Percentiles rank a stretch among this genome's conserved stretches.
Evolutionary conservation across 2,797 vertebrate species (phyloP).

Genomic region (Oryzias sinensis): DNA sequence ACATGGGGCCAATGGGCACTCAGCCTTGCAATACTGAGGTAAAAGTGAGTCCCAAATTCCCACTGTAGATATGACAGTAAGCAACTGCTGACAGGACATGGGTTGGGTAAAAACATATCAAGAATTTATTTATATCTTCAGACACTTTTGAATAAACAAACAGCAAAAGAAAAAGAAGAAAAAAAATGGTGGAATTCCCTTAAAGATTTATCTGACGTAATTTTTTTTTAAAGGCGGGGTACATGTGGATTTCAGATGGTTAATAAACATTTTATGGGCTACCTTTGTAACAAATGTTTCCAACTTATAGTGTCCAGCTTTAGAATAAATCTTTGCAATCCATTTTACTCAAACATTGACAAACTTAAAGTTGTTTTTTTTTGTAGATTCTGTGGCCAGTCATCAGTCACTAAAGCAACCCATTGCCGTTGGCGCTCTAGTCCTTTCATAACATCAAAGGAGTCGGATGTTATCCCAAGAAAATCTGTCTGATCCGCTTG

Average conservation of each 20-base stretch:
- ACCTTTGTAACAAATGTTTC: too few species aligned
- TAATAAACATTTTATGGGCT: not conserved
- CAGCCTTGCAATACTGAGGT: slow-evolving; percentile 33
- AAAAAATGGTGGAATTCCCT: not conserved
- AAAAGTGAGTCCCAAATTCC: slow-evolving; percentile 30
- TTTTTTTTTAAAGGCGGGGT: too few species aligned
- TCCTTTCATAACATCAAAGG: slow-evolving; percentile 59
- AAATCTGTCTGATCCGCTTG: slow-evolving; percentile 53
- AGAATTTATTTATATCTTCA: not conserved
- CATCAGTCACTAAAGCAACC: not conserved
- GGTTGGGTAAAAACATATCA: slow-evolving; percentile 1
- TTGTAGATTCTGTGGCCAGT: not conserved
- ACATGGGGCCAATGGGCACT: slow-evolving; percentile 52
- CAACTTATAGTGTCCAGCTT: too few species aligned
- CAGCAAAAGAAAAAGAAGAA: not conserved
- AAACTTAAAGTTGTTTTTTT: not conserved
- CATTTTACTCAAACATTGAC: not conserved
- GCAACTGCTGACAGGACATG: slow-evolving; percentile 16
- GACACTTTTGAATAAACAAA: too few species aligned
- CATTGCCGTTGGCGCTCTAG: slow-evolving; percentile 13
- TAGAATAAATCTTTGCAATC: too few species aligned
- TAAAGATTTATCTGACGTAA: not conserved
- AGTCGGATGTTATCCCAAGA: slow-evolving; percentile 44
- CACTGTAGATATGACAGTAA: slow-evolving; percentile 20
- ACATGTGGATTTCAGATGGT: not conserved